phyloP scores from a whole-genome alignment of 2,888 invertebrate species.

The Pteria penguin region DNA sequence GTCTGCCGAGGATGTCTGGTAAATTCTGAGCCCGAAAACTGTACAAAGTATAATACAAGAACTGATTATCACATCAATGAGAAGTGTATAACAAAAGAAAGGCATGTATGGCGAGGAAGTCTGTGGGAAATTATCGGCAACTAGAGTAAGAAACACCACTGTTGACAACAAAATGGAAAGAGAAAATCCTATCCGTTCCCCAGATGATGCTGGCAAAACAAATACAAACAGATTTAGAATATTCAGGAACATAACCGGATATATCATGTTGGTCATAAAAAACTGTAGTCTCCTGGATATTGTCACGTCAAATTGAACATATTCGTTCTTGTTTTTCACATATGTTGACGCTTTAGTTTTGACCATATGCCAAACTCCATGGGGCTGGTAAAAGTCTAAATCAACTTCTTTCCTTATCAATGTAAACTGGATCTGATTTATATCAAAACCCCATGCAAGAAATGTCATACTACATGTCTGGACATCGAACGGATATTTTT shows the following conservation, averaged over 20 bases:
- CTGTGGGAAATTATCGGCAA: conserved; percentile 14
- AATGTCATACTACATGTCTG: conserved; percentile 22
- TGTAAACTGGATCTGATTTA: conserved; percentile 10
- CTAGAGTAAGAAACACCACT: conserved; percentile 20
- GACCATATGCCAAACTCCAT: conserved; percentile 9
- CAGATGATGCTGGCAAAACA: conserved; percentile 12
- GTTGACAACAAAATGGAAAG: conserved; percentile 13
- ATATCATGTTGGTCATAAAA: conserved; percentile 14
- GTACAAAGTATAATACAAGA: conserved; percentile 18
- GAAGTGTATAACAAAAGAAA: conserved; percentile 7
- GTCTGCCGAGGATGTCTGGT: conserved; percentile 4
- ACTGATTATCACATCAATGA: conserved; percentile 4
- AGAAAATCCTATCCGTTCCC: conserved; percentile 20
- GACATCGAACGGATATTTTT: conserved; percentile 25
- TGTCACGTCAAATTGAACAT: conserved; percentile 12
- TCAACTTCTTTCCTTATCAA: conserved; percentile 13
- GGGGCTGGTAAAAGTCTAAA: not conserved
- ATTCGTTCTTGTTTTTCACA: not conserved
- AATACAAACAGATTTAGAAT: conserved; percentile 22
- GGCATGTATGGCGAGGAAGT: conserved; percentile 12
- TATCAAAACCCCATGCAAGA: conserved; percentile 16
- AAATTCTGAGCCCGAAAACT: conserved; percentile 17
- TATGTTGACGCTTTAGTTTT: conserved; percentile 7
- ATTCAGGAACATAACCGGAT: conserved; percentile 12
- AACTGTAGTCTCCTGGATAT: conserved; percentile 11